These are phyloP conservation scores for Drosophila varians DNA, from an alignment of 1,140 invertebrate species.

Conservation along the genomic window DNA sequence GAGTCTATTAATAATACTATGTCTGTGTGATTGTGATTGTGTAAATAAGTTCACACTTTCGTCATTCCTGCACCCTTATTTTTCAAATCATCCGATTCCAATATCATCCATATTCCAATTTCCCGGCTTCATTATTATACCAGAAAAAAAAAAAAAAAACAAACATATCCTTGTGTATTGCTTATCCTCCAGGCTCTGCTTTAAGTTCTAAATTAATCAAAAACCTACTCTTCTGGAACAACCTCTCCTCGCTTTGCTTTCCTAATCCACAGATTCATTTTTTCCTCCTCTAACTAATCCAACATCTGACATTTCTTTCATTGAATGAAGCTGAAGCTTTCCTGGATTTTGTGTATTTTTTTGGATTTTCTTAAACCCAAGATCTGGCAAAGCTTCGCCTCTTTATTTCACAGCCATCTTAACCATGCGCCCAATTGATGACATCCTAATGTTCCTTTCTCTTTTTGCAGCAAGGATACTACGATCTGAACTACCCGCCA, in stretches of 20 bases:
- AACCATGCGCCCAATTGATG: conserved; percentile 4
- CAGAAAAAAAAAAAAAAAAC: conserved; percentile 5
- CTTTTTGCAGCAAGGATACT: conserved; percentile 85
- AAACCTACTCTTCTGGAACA: too few relatives aligned
- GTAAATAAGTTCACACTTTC: conserved; percentile 14
- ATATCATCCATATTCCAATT: conserved; percentile 15
- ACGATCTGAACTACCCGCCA: conserved; percentile 88
- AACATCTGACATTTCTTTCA: conserved; percentile 9
- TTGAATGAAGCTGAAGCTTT: conserved; percentile 10
- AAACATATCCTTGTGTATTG: conserved; percentile 16
- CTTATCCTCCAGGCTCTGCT: conserved; percentile 39
- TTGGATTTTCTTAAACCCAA: not conserved
- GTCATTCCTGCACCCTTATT: conserved; percentile 11
- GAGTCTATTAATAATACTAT: conserved; percentile 10
- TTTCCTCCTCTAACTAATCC: not conserved
- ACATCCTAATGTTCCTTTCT: conserved; percentile 6
- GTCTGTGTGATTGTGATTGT: conserved; percentile 29
- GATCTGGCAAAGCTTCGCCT: conserved; percentile 20
- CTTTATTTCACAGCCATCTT: conserved; percentile 13
- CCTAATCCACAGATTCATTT: conserved; percentile 1
- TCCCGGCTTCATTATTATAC: conserved; percentile 24
- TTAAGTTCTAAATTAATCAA: conserved; percentile 32
- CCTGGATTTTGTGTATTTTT: not conserved
- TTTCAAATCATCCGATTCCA: conserved; percentile 13
- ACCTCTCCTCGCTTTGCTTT: not conserved